Conservation (phyloP, 2,888 invertebrate genomes). For the Caradrina kadenii region DNA sequence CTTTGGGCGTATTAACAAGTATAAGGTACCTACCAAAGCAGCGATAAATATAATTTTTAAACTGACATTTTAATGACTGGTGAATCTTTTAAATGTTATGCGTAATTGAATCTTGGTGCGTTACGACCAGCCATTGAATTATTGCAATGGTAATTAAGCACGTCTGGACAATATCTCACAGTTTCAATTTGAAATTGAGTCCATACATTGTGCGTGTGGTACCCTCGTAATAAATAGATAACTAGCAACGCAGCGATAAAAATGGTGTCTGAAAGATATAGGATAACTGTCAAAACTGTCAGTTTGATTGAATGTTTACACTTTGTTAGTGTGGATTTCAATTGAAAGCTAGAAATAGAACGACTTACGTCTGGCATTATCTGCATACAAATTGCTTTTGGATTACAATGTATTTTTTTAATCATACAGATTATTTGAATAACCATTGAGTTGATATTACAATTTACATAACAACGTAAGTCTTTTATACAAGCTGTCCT, state of each 20-base stretch:
- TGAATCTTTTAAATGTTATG: slow-evolving; percentile 62
- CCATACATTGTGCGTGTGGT: slow-evolving; percentile 60
- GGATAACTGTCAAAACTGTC: slow-evolving; percentile 47
- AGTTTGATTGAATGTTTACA: slow-evolving; percentile 48
- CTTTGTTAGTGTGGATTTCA: slow-evolving; percentile 48
- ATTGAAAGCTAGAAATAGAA: slow-evolving; percentile 36
- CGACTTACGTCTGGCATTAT: slow-evolving; percentile 20
- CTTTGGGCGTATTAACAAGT: slow-evolving; percentile 26
- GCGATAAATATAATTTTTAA: slow-evolving; percentile 58
- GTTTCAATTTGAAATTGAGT: slow-evolving; percentile 62
- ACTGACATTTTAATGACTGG: slow-evolving; percentile 68
- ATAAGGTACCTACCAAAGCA: background rate
- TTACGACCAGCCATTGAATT: slow-evolving; percentile 60
- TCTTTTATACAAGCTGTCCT: slow-evolving; percentile 1
- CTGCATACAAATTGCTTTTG: slow-evolving; percentile 31
- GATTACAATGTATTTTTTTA: slow-evolving; percentile 29
- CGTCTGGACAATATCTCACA: slow-evolving; percentile 57
- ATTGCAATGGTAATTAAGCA: slow-evolving; percentile 66
- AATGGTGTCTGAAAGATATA: slow-evolving; percentile 48
- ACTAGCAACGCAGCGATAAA: slow-evolving; percentile 57
- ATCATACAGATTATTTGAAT: slow-evolving; percentile 3
- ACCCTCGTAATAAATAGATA: slow-evolving; percentile 49
- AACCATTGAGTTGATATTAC: background rate
- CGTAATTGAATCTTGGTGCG: slow-evolving; percentile 72
- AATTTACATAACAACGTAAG: background rate